Evolutionary conservation across 2,888 invertebrate genomes (phyloP).

Genomic region (Lathronympha strigana): DNA sequence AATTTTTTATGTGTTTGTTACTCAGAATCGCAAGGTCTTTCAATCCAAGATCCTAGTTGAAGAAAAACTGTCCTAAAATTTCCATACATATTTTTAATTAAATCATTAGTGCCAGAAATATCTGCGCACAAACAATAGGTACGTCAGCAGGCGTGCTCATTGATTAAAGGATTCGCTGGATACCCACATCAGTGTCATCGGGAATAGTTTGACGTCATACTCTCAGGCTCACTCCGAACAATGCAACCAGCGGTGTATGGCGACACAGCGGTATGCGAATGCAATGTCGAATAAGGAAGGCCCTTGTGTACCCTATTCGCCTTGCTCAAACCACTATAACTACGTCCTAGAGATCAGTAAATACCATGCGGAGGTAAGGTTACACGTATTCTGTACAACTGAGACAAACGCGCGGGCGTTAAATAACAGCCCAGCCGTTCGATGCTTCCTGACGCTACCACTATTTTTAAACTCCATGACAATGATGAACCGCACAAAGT

Average conservation of each 20-base stretch:
- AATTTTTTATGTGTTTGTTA: no score
- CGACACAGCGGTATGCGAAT: slow-evolving; percentile 8
- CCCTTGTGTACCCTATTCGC: background rate
- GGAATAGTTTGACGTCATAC: slow-evolving; percentile 24
- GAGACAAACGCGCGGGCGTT: background rate
- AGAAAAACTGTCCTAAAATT: no score
- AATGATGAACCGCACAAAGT: slow-evolving; percentile 38
- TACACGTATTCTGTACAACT: background rate
- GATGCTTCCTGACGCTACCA: slow-evolving; percentile 32
- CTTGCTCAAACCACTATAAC: background rate
- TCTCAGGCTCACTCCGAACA: slow-evolving; percentile 26
- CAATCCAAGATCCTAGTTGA: no score
- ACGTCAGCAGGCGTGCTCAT: background rate
- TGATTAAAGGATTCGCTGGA: slow-evolving; percentile 8
- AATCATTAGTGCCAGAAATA: no score
- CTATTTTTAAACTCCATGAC: slow-evolving; percentile 40
- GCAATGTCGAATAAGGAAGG: slow-evolving; percentile 2
- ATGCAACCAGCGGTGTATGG: background rate
- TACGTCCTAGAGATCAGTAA: background rate
- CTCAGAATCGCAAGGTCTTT: no score
- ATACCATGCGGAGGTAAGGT: background rate
- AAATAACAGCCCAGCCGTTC: slow-evolving; percentile 19
- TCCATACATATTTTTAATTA: no score
- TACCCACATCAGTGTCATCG: slow-evolving; percentile 25
- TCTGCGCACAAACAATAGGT: background rate